phyloP scores from a whole-genome alignment of 2,797 vertebrate species.

The Helarctos malayanus region DNA sequence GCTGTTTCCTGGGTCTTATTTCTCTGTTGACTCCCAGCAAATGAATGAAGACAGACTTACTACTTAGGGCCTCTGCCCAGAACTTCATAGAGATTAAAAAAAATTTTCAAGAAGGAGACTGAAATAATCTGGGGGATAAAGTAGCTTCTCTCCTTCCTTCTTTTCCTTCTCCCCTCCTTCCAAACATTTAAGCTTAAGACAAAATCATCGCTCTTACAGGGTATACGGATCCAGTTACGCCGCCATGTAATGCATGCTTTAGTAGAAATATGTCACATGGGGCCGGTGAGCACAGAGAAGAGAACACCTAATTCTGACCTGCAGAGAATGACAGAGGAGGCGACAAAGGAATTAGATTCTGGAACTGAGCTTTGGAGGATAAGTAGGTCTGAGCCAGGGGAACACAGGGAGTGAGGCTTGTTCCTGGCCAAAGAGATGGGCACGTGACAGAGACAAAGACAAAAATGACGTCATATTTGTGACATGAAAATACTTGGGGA shows the following conservation, averaged over 20 bases:
- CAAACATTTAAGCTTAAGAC: conserved; percentile 32
- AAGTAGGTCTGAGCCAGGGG: background rate
- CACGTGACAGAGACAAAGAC: conserved; percentile 4
- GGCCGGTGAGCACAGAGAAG: background rate
- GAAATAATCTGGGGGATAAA: background rate
- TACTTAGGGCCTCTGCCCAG: background rate
- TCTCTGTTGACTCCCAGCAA: background rate
- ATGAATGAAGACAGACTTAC: background rate
- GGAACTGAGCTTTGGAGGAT: background rate
- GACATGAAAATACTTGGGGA: background rate
- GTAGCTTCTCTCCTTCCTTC: background rate
- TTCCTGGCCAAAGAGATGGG: background rate
- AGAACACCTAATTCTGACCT: background rate
- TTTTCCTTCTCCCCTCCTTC: background rate
- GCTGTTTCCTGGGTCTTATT: background rate
- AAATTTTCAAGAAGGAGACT: conserved; percentile 3
- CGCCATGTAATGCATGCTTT: too few relatives aligned
- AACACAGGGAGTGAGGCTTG: background rate
- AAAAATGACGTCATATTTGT: background rate
- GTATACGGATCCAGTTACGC: background rate
- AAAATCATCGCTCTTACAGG: background rate
- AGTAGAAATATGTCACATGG: background rate
- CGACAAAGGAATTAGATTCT: background rate
- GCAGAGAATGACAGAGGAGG: background rate
- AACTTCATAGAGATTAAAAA: background rate